Conservation (phyloP, 1,140 invertebrate genomes). For the Agrypnia vestita region DNA sequence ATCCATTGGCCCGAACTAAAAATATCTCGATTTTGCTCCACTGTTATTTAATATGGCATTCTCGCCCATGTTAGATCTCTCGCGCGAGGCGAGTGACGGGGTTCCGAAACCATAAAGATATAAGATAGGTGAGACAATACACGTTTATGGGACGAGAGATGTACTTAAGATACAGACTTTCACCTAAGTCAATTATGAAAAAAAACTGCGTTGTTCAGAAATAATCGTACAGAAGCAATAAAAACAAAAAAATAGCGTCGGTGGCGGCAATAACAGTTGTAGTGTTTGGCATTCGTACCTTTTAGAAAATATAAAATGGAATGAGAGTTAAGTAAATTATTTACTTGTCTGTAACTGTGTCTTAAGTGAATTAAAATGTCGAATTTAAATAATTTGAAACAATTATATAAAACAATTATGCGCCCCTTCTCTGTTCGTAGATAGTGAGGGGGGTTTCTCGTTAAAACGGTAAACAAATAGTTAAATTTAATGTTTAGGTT, state of each 20-base stretch:
- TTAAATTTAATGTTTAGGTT: no score
- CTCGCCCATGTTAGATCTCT: constrained; percentile 1
- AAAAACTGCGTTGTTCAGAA: constrained; percentile 7
- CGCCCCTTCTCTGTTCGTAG: no score
- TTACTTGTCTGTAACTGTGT: no score
- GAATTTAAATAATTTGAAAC: not conserved
- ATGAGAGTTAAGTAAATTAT: not conserved
- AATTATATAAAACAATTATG: not conserved
- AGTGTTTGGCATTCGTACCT: not conserved
- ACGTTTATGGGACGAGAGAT: constrained; percentile 41
- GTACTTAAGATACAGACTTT: constrained; percentile 37
- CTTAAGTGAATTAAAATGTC: not conserved
- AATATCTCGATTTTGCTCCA: not conserved
- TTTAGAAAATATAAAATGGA: not conserved
- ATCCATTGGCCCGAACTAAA: no score
- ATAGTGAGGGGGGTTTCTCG: no score
- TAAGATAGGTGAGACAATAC: constrained; percentile 39
- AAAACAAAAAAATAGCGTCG: not conserved
- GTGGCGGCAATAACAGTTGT: not conserved
- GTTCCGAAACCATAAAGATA: constrained; percentile 35
- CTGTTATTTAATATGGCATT: constrained; percentile 22
- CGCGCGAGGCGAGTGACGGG: constrained; percentile 20
- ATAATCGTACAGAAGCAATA: constrained; percentile 18
- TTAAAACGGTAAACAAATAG: no score
- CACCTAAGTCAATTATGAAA: constrained; percentile 35